These are phyloP conservation scores for Drosophila bunnanda DNA, from an alignment of 2,888 invertebrate species.

Conservation along the genomic window DNA sequence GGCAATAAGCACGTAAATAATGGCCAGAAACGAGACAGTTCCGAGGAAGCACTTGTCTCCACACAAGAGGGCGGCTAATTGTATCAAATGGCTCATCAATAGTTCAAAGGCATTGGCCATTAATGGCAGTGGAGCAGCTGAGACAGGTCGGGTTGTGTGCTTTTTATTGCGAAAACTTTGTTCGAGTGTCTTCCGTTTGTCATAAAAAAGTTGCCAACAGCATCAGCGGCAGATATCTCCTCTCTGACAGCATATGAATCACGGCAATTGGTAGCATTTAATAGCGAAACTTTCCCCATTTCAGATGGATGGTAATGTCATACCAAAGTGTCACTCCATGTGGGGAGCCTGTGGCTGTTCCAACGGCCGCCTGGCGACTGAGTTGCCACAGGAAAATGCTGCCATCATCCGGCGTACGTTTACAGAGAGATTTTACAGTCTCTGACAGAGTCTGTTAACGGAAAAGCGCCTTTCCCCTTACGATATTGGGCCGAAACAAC, in stretches of 20 bases:
- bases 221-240: background rate
- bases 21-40: conserved; percentile 24
- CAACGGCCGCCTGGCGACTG: conserved; percentile 63
- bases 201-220: conserved; percentile 61
- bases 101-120: conserved; percentile 68
- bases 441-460: conserved; percentile 34
- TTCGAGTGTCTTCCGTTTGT: conserved; percentile 77
- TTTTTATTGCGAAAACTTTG: conserved; percentile 69
- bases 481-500: conserved; percentile 58
- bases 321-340: conserved; percentile 20
- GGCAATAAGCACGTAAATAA: conserved; percentile 69
- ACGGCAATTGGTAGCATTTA: conserved; percentile 73
- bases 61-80: conserved; percentile 61
- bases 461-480: conserved; percentile 65
- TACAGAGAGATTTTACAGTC: conserved; percentile 31
- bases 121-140: conserved; percentile 34
- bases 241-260: conserved; percentile 71
- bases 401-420: conserved; percentile 7
- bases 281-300: conserved; percentile 75
- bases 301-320: conserved; percentile 5
- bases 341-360: conserved; percentile 50
- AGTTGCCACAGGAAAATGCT: conserved; percentile 31
- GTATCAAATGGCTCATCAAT: conserved; percentile 73
- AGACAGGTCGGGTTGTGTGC: conserved; percentile 61
- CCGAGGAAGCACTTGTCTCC: conserved; percentile 26